These are phyloP conservation scores for Oscheius sp. DNA, from an alignment of 1,140 invertebrate genomes.

Conservation along the genomic window DNA sequence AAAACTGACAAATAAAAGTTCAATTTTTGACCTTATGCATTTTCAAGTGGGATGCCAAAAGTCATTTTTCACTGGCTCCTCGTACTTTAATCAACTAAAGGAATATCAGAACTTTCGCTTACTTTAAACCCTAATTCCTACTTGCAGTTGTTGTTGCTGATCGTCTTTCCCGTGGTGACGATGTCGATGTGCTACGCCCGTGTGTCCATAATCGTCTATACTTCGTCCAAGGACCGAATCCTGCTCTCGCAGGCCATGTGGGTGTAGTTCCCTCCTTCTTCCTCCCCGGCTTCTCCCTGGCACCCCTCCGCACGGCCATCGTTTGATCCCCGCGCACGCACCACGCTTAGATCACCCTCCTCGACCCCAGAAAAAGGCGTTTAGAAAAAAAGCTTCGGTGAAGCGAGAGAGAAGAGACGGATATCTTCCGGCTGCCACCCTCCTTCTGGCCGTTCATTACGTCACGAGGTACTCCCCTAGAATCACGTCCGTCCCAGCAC, in stretches of 20 bases:
- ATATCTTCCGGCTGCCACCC: not conserved
- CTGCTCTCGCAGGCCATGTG: constrained; percentile 40
- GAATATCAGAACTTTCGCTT: no score
- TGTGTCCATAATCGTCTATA: constrained; percentile 43
- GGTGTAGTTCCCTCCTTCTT: constrained; percentile 2
- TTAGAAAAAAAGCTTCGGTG: not conserved
- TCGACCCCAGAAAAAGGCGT: not conserved
- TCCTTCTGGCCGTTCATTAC: not conserved
- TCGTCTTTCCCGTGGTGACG: constrained; percentile 43
- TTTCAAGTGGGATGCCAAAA: no score
- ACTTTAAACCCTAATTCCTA: not conserved
- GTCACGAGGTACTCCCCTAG: not conserved
- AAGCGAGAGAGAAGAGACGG: not conserved
- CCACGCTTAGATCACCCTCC: not conserved
- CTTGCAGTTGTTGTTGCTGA: constrained; percentile 37
- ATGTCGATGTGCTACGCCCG: constrained; percentile 44
- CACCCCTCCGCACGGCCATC: no score
- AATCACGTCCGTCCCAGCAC: no score
- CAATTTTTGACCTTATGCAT: no score
- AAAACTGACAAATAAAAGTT: no score
- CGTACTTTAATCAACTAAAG: no score
- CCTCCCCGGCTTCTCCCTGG: not conserved
- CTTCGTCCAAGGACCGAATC: constrained; percentile 42
- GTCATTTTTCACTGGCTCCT: no score
- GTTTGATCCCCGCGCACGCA: no score